Evolutionary conservation across 1,140 invertebrate species (phyloP).

Genomic region (Cotesia chilonis): DNA sequence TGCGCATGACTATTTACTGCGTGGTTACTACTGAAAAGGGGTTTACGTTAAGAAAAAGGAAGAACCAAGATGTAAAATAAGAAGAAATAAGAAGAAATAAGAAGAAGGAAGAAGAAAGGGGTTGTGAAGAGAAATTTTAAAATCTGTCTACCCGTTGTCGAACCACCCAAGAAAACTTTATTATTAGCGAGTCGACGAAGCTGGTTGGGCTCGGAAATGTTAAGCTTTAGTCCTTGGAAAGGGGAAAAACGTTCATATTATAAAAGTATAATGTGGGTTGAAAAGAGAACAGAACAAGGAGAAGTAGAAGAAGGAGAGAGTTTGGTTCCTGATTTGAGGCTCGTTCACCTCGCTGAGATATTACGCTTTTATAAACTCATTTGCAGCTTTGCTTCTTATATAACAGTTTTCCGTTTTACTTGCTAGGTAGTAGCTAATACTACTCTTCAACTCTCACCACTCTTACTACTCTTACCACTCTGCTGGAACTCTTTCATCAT

Average conservation of each 20-base stretch:
- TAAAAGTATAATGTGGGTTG: slow-evolving; percentile 32
- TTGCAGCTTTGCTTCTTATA: slow-evolving; percentile 52
- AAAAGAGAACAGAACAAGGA: too few relatives aligned
- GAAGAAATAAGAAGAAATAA: slow-evolving; percentile 33
- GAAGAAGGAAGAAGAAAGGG: slow-evolving; percentile 30
- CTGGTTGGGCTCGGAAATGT: slow-evolving; percentile 24
- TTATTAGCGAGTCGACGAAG: slow-evolving; percentile 57
- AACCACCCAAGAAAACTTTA: slow-evolving; percentile 65
- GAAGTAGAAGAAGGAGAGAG: not conserved
- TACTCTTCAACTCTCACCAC: not conserved
- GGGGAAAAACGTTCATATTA: slow-evolving; percentile 41
- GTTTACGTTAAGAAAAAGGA: slow-evolving; percentile 2
- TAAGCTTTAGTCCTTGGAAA: slow-evolving; percentile 40
- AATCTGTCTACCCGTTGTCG: slow-evolving; percentile 67
- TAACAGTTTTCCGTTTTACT: too few relatives aligned
- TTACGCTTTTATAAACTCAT: slow-evolving; percentile 65
- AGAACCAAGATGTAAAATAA: slow-evolving; percentile 12
- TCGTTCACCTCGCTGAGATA: slow-evolving; percentile 54
- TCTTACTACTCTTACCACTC: slow-evolving; percentile 7
- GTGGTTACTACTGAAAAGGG: not conserved
- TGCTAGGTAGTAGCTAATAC: too few relatives aligned
- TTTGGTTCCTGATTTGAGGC: slow-evolving; percentile 7
- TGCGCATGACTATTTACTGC: slow-evolving; percentile 36
- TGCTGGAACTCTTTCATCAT: not conserved
- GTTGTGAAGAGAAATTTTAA: slow-evolving; percentile 65